Percentiles rank a stretch among this genome's conserved stretches.
Conservation (phyloP, 1,140 invertebrate genomes). For the Stenopsyche tienmushanensis region DNA sequence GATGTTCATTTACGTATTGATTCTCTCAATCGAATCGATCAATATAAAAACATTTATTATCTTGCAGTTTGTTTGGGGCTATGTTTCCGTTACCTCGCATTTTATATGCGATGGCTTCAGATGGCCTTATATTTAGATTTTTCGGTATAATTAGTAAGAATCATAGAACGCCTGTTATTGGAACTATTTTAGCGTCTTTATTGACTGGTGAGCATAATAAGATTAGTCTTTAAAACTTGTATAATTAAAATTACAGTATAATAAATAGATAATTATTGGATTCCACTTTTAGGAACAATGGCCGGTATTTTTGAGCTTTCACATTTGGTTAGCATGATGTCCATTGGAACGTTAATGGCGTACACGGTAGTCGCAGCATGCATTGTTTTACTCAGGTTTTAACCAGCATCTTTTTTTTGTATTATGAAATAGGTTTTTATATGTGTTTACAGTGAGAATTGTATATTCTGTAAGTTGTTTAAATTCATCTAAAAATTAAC, state of each 20-base stretch:
- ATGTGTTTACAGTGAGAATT: no score
- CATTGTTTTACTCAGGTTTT: slow-evolving; percentile 78
- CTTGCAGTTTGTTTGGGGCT: slow-evolving; percentile 75
- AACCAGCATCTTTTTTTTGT: no score
- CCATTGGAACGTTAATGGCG: slow-evolving; percentile 90
- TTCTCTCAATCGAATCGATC: no score
- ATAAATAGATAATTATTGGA: no score
- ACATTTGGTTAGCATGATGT: slow-evolving; percentile 92
- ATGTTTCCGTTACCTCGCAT: slow-evolving; percentile 84
- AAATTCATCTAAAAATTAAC: no score
- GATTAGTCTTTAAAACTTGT: neutral
- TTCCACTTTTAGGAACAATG: slow-evolving; percentile 83
- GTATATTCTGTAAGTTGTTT: no score
- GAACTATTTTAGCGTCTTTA: slow-evolving; percentile 74
- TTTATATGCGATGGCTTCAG: slow-evolving; percentile 84
- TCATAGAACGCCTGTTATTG: slow-evolving; percentile 77
- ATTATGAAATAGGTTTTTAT: no score
- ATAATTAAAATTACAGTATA: neutral
- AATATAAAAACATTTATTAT: neutral
- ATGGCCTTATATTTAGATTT: slow-evolving; percentile 76
- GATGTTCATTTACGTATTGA: no score
- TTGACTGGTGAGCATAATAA: slow-evolving; percentile 62
- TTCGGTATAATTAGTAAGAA: slow-evolving; percentile 64
- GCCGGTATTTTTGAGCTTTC: slow-evolving; percentile 84
- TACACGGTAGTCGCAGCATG: slow-evolving; percentile 90